Evolutionary conservation across 64 coral and sea anemone genomes (phyloP), one percentile per base, ranked within the genome.

Genomic region (Trachythela sp.): DNA sequence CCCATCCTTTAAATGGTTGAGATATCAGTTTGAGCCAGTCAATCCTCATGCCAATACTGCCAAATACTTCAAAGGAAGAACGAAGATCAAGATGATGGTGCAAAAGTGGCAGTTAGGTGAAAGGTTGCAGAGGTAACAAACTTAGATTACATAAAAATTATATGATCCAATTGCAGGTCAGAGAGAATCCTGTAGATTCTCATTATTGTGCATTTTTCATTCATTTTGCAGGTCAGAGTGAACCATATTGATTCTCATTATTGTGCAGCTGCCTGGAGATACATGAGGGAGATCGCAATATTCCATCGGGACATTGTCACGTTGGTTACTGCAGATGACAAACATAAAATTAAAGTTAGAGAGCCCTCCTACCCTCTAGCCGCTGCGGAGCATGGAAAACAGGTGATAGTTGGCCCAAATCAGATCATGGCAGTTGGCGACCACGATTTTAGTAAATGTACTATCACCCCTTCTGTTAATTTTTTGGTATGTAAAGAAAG

Each of bases 211-310:
- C n/a, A n/a, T n/a, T n/a, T n/a, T n/a, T n/a, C 29, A 0, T 72
- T 72, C 11, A 10, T 10, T 54, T 31, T 0, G 13, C 14, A 72
- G 68, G 26, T 72, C 10, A 14, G 33, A 11, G 68, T 72, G 29
- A 72, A 72, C 68, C 67, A 80, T 36, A 68, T 48, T 6, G 70
- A 89, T 48, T 59, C 70, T 39, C 87, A 83, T 40, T 80, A 90
- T 48, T 90, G 89, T 90, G 88, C 89, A 14, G 88, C 88, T 9
- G 9, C 83, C 0, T 90, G 77, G 89, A 2, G 89, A 83, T 90
- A 84, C 29, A 52, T 86, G 84, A 32, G 88, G 9, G 33, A 90
- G 13, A 84, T 84, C 0, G 48, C 50, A 9, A 13, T 59, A 0
- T 20, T 59, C 0, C 20, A 84, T 13, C 54, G 24, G 6, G 2